A percentile compares a stretch with the other conserved stretches of the same genome.
These are phyloP conservation scores for Alexandromys fortis DNA, from an alignment of 2,113 vertebrate genomes.

Conservation along the genomic window DNA sequence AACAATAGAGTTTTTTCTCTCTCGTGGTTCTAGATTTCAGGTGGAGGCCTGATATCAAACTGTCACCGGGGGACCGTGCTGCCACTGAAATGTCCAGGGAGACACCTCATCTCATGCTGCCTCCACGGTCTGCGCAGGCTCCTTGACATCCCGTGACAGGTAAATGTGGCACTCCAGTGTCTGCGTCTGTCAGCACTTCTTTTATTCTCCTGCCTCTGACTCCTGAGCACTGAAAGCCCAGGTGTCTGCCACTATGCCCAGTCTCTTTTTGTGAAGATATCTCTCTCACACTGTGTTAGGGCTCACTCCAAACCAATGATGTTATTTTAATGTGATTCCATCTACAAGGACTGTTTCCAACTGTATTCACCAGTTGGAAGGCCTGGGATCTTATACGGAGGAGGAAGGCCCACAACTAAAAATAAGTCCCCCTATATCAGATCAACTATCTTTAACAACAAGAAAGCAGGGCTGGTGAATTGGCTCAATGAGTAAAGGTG, in stretches of 20 bases:
- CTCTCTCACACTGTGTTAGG: no score
- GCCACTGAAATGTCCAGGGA: not conserved
- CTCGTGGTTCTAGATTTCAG: not conserved
- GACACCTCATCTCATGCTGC: not conserved
- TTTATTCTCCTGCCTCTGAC: not conserved
- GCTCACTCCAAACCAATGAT: not conserved
- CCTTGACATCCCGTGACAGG: not conserved
- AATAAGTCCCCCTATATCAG: not conserved
- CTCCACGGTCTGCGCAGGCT: not conserved
- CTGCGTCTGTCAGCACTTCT: not conserved
- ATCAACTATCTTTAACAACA: not conserved
- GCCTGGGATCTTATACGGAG: not conserved
- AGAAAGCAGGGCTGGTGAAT: not conserved
- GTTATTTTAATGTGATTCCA: not conserved
- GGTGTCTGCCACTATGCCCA: not conserved
- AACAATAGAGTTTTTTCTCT: not conserved
- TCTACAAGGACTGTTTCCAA: not conserved
- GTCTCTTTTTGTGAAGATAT: not conserved
- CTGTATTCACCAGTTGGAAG: not conserved
- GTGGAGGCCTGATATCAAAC: not conserved
- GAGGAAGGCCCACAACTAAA: not conserved
- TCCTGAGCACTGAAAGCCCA: not conserved
- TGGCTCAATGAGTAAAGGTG: not conserved
- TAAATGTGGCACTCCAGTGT: not conserved
- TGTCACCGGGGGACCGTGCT: accelerated